Base-by-base conservation (phyloP, 2,888 invertebrate species). In the Hydrotaea cyrtoneurina region DNA sequence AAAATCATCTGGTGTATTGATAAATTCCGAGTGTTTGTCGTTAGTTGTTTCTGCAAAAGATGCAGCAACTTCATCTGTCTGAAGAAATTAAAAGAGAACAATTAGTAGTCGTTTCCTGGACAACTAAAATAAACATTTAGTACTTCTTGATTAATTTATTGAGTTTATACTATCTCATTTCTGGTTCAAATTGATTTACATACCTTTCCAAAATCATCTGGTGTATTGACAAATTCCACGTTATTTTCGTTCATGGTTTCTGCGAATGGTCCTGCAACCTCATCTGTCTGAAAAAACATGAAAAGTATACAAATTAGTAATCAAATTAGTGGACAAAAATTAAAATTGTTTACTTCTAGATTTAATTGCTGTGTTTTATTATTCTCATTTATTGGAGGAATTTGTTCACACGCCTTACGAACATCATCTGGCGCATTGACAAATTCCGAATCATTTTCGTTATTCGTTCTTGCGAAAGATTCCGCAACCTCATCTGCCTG, bases 21-120 rank as follows among this genome's bases (percentile, higher is more conserved):
- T 43, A 81, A 75, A 82, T 76, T 83, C 76, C 50, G 75, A 79
- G 72, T 78, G 59, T 62, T 85, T 86, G 84, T 84, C 83, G 85
- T 85, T 88, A 87, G 88, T 83, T 86, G 87, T 88, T 89, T 88
- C 82, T 83, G 86, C 86, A 23, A 84, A 80, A 76, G 87, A 88
- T 88, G 88, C 89, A 72, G 86, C 90, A 89, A 90, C 88, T 80
- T 89, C 87, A 85, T 89, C 87, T 87, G 86, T 86, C 90, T 91
- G 86, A 26, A 83, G 85, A 26, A 5, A 43, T 82, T 57, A 53
- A 74, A 39, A 26, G 64, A 78, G 69, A 64, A 59, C 21, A 36
- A n/a, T n/a, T n/a, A n/a, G n/a, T n/a, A n/a, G n/a, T n/a, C n/a
- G n/a, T n/a, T n/a, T n/a, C n/a, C n/a, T n/a, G n/a, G n/a, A n/a